Conservation (phyloP, 2,888 invertebrate species). For the Leucophora obtusa region DNA sequence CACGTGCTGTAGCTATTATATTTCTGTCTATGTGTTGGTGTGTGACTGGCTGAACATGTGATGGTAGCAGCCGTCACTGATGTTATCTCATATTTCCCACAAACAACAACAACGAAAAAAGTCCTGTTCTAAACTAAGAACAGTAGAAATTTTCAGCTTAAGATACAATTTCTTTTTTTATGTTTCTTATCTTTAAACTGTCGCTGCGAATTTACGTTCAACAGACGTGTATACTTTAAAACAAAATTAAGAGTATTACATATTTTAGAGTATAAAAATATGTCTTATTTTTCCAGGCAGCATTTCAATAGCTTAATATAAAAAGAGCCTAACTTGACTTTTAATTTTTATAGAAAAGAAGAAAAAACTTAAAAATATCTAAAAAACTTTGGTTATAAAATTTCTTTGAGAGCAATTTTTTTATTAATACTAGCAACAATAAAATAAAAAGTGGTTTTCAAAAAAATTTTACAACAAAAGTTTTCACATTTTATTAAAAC, state of each 20-base stretch:
- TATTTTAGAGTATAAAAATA: constrained; percentile 31
- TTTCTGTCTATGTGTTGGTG: constrained; percentile 14
- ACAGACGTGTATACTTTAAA: constrained; percentile 54
- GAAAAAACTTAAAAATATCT: too few species aligned
- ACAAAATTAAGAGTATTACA: constrained; percentile 51
- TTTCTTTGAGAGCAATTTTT: too few species aligned
- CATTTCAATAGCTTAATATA: too few species aligned
- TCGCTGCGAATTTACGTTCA: constrained; percentile 54
- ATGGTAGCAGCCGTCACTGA: constrained; percentile 43
- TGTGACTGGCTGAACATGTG: constrained; percentile 2
- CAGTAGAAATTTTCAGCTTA: constrained; percentile 11
- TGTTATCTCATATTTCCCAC: constrained; percentile 51
- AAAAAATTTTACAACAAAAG: too few species aligned
- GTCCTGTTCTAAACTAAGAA: constrained; percentile 39
- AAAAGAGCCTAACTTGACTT: too few species aligned
- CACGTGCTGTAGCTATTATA: constrained; percentile 63
- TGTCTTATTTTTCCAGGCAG: constrained; percentile 11
- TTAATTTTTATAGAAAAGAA: too few species aligned
- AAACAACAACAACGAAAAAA: neutral
- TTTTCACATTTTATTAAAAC: too few species aligned
- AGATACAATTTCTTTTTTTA: constrained; percentile 32
- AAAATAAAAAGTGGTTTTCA: too few species aligned
- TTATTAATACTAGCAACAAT: too few species aligned
- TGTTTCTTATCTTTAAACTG: constrained; percentile 55
- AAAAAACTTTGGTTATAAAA: too few species aligned